These are phyloP conservation scores for Ctenodactylus gundi DNA, from an alignment of 2,113 vertebrate species.

Conservation along the genomic window DNA sequence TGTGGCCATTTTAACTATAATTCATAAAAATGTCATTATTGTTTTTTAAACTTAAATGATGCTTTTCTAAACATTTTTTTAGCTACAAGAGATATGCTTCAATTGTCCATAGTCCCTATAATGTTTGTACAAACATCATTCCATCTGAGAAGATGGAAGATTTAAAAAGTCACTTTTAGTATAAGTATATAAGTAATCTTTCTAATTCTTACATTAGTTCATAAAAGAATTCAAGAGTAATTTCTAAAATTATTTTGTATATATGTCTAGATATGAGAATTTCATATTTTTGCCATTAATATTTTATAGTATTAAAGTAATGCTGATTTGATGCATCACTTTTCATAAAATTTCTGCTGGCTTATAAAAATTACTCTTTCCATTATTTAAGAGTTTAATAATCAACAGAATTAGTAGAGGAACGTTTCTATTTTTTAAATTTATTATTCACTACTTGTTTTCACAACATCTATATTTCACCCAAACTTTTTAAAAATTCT, in stretches of 20 bases:
- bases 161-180: background rate
- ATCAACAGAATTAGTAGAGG: background rate
- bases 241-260: background rate
- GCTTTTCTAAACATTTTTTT: background rate
- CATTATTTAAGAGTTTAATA: background rate
- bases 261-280: background rate
- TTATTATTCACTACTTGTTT: background rate
- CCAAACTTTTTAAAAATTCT: too few species aligned
- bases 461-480: background rate
- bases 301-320: background rate
- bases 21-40: background rate
- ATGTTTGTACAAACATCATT: background rate
- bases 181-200: background rate
- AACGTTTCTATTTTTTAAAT: background rate
- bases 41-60: background rate
- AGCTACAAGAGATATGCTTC: background rate
- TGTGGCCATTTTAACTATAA: background rate
- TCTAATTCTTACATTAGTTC: background rate
- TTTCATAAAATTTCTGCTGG: background rate
- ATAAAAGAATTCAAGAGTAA: background rate
- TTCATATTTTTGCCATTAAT: too few species aligned
- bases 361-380: background rate
- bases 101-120: background rate
- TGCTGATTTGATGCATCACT: background rate
- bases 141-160: background rate